These are phyloP conservation scores for Drosophila monieri DNA, from an alignment of 2,888 invertebrate species.

Conservation along the genomic window DNA sequence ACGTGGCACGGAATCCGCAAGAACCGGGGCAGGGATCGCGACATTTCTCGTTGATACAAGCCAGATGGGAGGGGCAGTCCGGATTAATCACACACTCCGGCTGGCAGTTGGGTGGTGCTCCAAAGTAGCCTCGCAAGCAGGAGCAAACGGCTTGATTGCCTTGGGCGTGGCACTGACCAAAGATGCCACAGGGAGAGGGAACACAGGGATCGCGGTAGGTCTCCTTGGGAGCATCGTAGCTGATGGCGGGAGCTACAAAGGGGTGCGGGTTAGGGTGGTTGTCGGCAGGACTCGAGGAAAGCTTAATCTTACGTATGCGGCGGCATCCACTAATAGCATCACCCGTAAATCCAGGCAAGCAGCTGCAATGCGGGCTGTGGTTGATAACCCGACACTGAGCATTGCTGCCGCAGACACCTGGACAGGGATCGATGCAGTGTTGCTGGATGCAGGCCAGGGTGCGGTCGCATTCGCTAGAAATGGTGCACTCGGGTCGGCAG, in stretches of 20 bases:
- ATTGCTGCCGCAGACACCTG: slow-evolving; percentile 90
- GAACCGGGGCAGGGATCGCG: slow-evolving; percentile 89
- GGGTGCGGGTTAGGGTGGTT: slow-evolving; percentile 15
- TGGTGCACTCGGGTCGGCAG: slow-evolving; percentile 91
- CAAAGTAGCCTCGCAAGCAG: slow-evolving; percentile 86
- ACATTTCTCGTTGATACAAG: slow-evolving; percentile 88
- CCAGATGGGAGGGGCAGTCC: slow-evolving; percentile 88
- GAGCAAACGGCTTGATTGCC: slow-evolving; percentile 86
- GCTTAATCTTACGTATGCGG: slow-evolving; percentile 83
- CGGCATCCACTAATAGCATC: slow-evolving; percentile 88
- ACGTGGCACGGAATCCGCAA: slow-evolving; percentile 86
- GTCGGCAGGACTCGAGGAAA: background rate
- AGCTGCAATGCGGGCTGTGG: slow-evolving; percentile 90
- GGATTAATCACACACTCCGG: slow-evolving; percentile 88
- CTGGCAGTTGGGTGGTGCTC: slow-evolving; percentile 88
- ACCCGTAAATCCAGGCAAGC: slow-evolving; percentile 87
- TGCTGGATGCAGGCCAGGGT: slow-evolving; percentile 88
- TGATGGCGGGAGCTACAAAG: slow-evolving; percentile 65
- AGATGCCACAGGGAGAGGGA: slow-evolving; percentile 88
- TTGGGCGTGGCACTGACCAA: slow-evolving; percentile 86
- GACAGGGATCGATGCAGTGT: slow-evolving; percentile 89
- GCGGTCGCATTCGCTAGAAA: slow-evolving; percentile 87
- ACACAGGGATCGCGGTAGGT: slow-evolving; percentile 86
- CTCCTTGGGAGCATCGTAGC: slow-evolving; percentile 65
- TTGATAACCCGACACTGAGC: slow-evolving; percentile 85